Conservation (phyloP, 2,113 vertebrate species). For the Microcebus griseorufus region DNA sequence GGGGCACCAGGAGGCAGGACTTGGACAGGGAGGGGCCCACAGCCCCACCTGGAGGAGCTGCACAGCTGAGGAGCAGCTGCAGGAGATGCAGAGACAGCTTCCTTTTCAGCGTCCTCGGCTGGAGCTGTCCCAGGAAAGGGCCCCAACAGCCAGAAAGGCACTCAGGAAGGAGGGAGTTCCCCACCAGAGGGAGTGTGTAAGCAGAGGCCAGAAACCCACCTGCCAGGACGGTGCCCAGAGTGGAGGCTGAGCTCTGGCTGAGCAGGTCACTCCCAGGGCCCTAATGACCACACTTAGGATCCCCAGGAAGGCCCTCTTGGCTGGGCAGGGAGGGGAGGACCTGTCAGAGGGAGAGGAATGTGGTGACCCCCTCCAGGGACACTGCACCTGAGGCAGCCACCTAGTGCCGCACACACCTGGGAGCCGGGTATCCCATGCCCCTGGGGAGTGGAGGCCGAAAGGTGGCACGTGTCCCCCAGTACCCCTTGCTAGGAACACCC, state of each 20-base stretch:
- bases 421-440: neutral
- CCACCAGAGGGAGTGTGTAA: neutral
- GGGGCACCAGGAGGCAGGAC: neutral
- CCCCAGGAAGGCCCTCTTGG: neutral
- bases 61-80: neutral
- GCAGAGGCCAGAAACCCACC: neutral
- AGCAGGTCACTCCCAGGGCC: neutral
- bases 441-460: neutral
- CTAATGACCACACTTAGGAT: neutral
- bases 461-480: neutral
- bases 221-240: neutral
- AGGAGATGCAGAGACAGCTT: accelerated
- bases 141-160: neutral
- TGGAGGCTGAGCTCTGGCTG: neutral
- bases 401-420: neutral
- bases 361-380: neutral
- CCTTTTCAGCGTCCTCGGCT: neutral
- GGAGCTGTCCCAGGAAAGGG: neutral
- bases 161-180: neutral
- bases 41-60: neutral
- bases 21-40: neutral
- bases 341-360: neutral
- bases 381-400: neutral
- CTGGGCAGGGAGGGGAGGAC: neutral
- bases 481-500: neutral